phyloP scores from a whole-genome alignment of 1,140 invertebrate species.

The Arctopsyche grandis region DNA sequence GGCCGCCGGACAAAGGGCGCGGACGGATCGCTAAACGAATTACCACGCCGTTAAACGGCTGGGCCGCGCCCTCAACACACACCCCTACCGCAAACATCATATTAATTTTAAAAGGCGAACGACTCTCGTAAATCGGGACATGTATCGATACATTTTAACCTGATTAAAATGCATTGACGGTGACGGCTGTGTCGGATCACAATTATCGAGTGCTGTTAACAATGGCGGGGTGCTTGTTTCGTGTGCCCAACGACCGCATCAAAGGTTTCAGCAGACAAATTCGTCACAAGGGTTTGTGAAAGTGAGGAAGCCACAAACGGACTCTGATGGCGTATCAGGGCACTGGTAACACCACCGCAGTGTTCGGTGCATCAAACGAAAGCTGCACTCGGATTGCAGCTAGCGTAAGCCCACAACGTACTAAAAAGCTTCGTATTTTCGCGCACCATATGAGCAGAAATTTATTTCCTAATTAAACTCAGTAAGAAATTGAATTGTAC shows the following conservation, averaged over 20 bases:
- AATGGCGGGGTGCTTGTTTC: background rate
- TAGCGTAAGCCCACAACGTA: too few relatives aligned
- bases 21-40: constrained; percentile 44
- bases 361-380: background rate
- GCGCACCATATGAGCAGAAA: too few relatives aligned
- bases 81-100: constrained; percentile 25
- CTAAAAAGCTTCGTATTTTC: too few relatives aligned
- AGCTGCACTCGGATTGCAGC: background rate
- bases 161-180: background rate
- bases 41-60: constrained; percentile 43
- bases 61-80: constrained; percentile 29
- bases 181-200: background rate
- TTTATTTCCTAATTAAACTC: too few relatives aligned
- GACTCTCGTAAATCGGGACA: constrained; percentile 2
- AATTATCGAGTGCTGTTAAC: background rate
- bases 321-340: background rate
- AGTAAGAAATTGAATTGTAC: too few relatives aligned
- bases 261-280: constrained; percentile 1
- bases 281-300: background rate
- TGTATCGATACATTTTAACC: background rate
- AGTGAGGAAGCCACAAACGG: constrained; percentile 21
- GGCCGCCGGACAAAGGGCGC: constrained; percentile 42
- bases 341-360: background rate
- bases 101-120: constrained; percentile 29
- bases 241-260: constrained; percentile 10